A percentile compares a stretch with the other conserved stretches of the same genome.
Evolutionary conservation across 1,140 invertebrate genomes (phyloP).

Genomic region (Polyergus mexicanus): DNA sequence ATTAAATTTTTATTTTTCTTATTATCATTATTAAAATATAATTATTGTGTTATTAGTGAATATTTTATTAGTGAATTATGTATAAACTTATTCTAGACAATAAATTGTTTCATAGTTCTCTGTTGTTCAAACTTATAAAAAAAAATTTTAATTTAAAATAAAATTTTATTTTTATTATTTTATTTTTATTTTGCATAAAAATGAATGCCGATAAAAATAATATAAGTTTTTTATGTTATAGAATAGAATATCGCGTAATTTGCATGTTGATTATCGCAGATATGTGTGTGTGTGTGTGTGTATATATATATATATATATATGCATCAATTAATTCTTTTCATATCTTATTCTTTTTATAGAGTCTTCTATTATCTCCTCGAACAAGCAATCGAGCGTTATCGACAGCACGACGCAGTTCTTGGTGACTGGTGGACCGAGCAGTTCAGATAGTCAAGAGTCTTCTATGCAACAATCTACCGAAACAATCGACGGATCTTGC

Average conservation of each 20-base stretch:
- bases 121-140: too few species aligned
- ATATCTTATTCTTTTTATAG: slow-evolving; percentile 65
- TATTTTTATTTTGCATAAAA: neutral
- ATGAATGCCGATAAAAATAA: slow-evolving; percentile 4
- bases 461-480: slow-evolving; percentile 71
- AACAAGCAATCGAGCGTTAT: slow-evolving; percentile 75
- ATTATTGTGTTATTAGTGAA: too few species aligned
- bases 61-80: too few species aligned
- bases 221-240: slow-evolving; percentile 7
- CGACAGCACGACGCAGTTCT: slow-evolving; percentile 77
- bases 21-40: too few species aligned
- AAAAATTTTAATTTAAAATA: neutral
- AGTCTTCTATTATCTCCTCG: slow-evolving; percentile 69
- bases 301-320: too few species aligned
- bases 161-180: neutral
- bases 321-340: neutral
- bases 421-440: slow-evolving; percentile 73
- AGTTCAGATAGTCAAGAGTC: slow-evolving; percentile 80
- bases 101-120: too few species aligned
- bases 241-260: neutral
- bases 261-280: neutral
- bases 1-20: too few species aligned
- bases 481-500: slow-evolving; percentile 74
- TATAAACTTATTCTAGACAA: too few species aligned
- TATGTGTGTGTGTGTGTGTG: neutral